phyloP scores from a whole-genome alignment of 2,797 vertebrate species.

The Mormyrops attenuatus region DNA sequence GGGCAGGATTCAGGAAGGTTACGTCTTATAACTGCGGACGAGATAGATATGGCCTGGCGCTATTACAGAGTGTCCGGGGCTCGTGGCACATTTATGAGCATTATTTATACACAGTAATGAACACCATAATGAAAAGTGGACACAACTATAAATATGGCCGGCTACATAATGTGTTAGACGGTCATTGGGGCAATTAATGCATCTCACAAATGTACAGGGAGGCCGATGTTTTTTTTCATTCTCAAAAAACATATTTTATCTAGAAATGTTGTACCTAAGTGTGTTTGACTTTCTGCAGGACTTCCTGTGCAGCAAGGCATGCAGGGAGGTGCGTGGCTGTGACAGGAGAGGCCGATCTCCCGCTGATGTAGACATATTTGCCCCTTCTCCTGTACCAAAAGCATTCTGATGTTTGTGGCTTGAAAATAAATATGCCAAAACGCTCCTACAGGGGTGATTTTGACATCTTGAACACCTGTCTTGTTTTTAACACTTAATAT shows the following conservation, averaged over 20 bases:
- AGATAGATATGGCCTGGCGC: constrained; percentile 67
- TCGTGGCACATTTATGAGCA: constrained; percentile 62
- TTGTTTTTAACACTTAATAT: not conserved
- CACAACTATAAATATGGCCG: constrained; percentile 70
- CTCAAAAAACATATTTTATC: constrained; percentile 50
- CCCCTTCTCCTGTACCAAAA: not conserved
- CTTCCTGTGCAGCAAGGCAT: constrained; percentile 20
- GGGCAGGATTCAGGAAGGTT: constrained; percentile 70
- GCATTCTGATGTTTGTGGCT: not conserved
- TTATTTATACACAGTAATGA: constrained; percentile 75
- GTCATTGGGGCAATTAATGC: constrained; percentile 69
- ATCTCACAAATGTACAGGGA: constrained; percentile 54
- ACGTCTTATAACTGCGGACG: constrained; percentile 59
- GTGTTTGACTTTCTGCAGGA: constrained; percentile 41
- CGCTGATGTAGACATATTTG: not conserved
- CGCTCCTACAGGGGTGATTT: not conserved
- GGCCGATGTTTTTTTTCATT: constrained; percentile 40
- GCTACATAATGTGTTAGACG: constrained; percentile 56
- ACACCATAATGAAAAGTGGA: constrained; percentile 77
- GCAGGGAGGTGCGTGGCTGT: not conserved
- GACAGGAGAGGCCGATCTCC: not conserved
- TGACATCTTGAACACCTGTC: not conserved
- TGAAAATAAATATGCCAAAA: not conserved
- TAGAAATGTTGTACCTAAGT: constrained; percentile 53
- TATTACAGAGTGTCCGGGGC: constrained; percentile 54